A percentile compares a stretch with the other conserved stretches of the same genome.
Conservation (phyloP, 2,888 invertebrate genomes). For the Nomada fucata region DNA sequence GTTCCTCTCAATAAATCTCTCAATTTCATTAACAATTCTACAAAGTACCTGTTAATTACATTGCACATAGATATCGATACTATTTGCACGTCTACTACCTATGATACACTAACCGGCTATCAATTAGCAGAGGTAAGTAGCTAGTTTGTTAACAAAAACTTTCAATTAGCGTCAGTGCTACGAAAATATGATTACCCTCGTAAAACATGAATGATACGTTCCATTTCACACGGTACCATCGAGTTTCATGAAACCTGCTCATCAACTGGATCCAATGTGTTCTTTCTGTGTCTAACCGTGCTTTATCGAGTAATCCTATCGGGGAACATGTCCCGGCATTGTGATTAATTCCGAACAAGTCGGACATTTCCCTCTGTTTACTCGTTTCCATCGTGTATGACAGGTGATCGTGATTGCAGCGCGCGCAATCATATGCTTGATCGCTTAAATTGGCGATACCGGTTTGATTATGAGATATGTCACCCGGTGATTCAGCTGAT, state of each 20-base stretch:
- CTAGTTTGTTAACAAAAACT: not conserved
- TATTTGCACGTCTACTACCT: no score
- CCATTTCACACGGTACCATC: not conserved
- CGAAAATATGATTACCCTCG: not conserved
- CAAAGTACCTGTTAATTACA: no score
- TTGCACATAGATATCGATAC: no score
- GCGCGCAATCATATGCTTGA: constrained; percentile 50
- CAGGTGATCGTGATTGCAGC: constrained; percentile 53
- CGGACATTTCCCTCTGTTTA: constrained; percentile 54
- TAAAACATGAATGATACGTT: not conserved
- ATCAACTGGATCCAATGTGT: constrained; percentile 10
- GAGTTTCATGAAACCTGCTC: not conserved
- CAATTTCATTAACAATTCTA: no score
- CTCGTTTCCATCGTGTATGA: constrained; percentile 42
- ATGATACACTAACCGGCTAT: no score
- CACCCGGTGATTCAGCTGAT: constrained; percentile 46
- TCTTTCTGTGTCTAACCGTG: constrained; percentile 30
- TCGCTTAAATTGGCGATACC: constrained; percentile 54
- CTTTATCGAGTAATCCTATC: constrained; percentile 37
- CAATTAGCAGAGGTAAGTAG: no score
- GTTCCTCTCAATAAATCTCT: no score
- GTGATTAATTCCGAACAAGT: constrained; percentile 50
- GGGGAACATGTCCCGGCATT: constrained; percentile 16
- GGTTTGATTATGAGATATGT: constrained; percentile 58
- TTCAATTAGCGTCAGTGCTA: not conserved